Conservation (phyloP, 2,888 invertebrate genomes). For the Parnassius glacialis region DNA sequence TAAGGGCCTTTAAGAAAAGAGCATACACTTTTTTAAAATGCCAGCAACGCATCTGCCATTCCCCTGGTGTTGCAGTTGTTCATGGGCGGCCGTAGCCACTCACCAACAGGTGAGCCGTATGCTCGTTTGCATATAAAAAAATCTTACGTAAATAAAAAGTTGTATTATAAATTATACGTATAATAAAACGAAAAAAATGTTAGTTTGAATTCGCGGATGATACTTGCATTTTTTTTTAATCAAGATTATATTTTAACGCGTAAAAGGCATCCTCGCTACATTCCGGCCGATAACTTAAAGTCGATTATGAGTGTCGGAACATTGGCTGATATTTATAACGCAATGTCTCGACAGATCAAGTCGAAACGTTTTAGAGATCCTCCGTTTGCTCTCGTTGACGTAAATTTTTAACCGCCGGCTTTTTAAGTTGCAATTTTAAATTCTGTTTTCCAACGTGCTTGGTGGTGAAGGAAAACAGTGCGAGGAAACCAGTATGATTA, state of each 20-base stretch:
- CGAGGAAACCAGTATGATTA: too few species aligned
- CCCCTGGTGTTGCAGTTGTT: too few species aligned
- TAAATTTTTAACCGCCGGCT: too few species aligned
- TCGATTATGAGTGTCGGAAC: conserved; percentile 22
- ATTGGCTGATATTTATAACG: conserved; percentile 28
- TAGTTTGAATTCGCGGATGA: conserved; percentile 11
- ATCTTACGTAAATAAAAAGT: conserved; percentile 10
- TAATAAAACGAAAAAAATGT: conserved; percentile 19
- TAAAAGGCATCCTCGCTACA: conserved; percentile 28
- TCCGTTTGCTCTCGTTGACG: neutral
- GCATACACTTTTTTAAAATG: too few species aligned
- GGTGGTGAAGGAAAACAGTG: too few species aligned
- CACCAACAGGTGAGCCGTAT: neutral
- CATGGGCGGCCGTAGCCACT: too few species aligned
- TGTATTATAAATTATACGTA: conserved; percentile 8
- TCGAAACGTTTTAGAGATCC: conserved; percentile 35
- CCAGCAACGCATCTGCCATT: too few species aligned
- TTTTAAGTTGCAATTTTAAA: too few species aligned
- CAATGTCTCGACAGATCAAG: conserved; percentile 43
- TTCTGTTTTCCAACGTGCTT: too few species aligned
- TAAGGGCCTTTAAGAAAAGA: too few species aligned
- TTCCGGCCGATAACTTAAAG: conserved; percentile 26
- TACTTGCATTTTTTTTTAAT: conserved; percentile 19
- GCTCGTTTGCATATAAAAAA: conserved; percentile 4
- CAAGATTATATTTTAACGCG: conserved; percentile 25